Percentiles rank a stretch among this genome's conserved stretches.
Conservation (phyloP, 1,140 invertebrate genomes). For the Onthophagus taurus region DNA sequence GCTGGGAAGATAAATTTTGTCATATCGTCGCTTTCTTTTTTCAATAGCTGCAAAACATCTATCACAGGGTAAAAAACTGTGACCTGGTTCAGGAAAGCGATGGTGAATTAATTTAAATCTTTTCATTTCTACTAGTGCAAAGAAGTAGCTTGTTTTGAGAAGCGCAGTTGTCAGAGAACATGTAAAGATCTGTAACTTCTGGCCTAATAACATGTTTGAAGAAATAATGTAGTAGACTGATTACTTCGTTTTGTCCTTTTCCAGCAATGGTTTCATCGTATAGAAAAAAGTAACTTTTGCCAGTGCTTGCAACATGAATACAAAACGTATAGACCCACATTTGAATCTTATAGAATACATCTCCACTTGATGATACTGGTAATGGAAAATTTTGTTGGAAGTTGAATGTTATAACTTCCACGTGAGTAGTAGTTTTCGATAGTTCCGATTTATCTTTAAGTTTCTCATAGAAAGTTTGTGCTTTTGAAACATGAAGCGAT, state of each 20-base stretch:
- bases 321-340: conserved; percentile 14
- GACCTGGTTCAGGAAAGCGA: conserved; percentile 17
- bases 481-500: conserved; percentile 9
- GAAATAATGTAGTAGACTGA: conserved; percentile 15
- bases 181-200: conserved; percentile 16
- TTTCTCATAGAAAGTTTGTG: conserved; percentile 14
- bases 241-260: conserved; percentile 13
- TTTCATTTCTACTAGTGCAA: conserved; percentile 13
- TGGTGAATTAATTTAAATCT: conserved; percentile 17
- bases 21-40: conserved; percentile 16
- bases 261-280: conserved; percentile 13
- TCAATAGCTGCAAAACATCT: conserved; percentile 16
- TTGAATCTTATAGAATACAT: conserved; percentile 18
- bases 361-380: conserved; percentile 14
- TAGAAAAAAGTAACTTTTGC: conserved; percentile 13
- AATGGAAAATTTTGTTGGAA: conserved; percentile 15
- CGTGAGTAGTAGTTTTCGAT: conserved; percentile 14
- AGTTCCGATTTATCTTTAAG: conserved; percentile 14
- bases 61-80: conserved; percentile 15
- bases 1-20: conserved; percentile 16
- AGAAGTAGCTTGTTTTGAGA: conserved; percentile 20
- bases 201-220: conserved; percentile 8
- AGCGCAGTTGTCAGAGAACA: conserved; percentile 18
- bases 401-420: conserved; percentile 12
- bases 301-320: conserved; percentile 11